These are phyloP conservation scores for Cordilura impudica DNA, from an alignment of 2,888 invertebrate species.

Conservation along the genomic window DNA sequence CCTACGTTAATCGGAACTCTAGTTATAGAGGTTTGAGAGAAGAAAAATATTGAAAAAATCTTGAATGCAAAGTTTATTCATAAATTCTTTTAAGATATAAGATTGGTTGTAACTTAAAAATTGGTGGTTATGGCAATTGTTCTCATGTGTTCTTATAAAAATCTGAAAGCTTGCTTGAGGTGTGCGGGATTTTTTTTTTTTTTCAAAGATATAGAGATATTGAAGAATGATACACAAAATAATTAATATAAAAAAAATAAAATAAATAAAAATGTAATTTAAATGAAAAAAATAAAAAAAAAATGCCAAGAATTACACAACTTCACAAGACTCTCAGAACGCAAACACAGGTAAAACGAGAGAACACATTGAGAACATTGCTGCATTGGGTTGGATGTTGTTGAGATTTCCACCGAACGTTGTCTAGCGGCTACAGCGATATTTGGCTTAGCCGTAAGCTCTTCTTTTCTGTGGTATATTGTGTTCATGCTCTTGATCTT, in stretches of 20 bases:
- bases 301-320: conserved; percentile 62
- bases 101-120: conserved; percentile 59
- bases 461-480: conserved; percentile 24
- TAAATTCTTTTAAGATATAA: no score
- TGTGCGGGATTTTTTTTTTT: conserved; percentile 35
- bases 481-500: conserved; percentile 91
- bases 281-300: no score
- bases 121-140: conserved; percentile 27
- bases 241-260: conserved; percentile 49
- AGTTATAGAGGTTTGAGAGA: no score
- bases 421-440: conserved; percentile 50
- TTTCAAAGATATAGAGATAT: conserved; percentile 32
- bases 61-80: no score
- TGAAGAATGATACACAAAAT: conserved; percentile 57
- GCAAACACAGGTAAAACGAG: conserved; percentile 11
- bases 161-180: conserved; percentile 18
- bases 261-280: conserved; percentile 39
- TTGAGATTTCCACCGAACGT: conserved; percentile 47
- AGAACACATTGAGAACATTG: conserved; percentile 41
- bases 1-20: no score
- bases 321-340: conserved; percentile 24
- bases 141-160: conserved; percentile 10
- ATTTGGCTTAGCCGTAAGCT: conserved; percentile 52
- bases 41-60: no score
- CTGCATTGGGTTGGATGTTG: conserved; percentile 6